Evolutionary conservation across 2,113 vertebrate species (phyloP).

Genomic region (Pipa parva): DNA sequence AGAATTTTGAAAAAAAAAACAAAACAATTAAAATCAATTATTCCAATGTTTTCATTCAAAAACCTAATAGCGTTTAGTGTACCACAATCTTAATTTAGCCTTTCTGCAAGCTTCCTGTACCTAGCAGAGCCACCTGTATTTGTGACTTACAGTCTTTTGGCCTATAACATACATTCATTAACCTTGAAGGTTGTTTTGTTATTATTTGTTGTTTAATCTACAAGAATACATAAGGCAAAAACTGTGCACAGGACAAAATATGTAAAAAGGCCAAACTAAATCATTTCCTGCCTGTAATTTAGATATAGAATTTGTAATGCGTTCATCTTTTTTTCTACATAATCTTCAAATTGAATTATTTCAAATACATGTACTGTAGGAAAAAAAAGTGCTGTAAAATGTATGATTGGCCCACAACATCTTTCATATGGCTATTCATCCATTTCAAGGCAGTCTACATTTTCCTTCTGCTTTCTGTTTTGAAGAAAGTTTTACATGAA

Average conservation of each 20-base stretch:
- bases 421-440: constrained; percentile 35
- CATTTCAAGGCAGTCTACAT: constrained; percentile 23
- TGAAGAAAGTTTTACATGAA: neutral
- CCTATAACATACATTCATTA: neutral
- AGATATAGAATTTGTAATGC: neutral
- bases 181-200: neutral
- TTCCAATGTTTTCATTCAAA: neutral
- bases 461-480: neutral
- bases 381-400: neutral
- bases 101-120: neutral
- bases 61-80: neutral
- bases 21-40: neutral
- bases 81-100: neutral
- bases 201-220: neutral
- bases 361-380: neutral
- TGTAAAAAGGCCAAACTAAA: too few relatives aligned
- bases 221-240: neutral
- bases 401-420: constrained; percentile 14
- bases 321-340: neutral
- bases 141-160: neutral
- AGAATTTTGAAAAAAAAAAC: neutral
- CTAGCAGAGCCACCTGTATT: neutral
- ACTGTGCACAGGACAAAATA: neutral
- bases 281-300: too few relatives aligned
- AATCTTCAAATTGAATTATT: neutral